These are phyloP conservation scores for Caenorhabditis parvicauda DNA, from an alignment of 2,888 invertebrate species.

Conservation along the genomic window DNA sequence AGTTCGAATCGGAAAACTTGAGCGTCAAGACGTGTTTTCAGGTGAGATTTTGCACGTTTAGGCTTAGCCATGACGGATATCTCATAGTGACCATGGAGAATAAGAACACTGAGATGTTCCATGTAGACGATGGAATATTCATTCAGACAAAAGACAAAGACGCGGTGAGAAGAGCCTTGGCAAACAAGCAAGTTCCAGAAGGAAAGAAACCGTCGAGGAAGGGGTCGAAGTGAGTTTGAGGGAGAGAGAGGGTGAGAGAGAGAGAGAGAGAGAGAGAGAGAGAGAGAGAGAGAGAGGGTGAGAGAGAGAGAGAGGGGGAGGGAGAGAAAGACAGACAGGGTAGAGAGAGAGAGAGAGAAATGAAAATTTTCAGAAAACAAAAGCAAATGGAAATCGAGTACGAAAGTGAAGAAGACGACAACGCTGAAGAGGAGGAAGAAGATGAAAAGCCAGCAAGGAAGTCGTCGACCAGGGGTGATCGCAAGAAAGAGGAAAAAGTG, in stretches of 20 bases:
- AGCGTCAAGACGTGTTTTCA: conserved; percentile 48
- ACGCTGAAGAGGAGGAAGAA: no score
- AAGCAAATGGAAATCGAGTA: conserved; percentile 29
- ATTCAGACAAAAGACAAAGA: conserved; percentile 47
- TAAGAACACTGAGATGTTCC: no score
- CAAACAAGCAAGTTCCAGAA: conserved; percentile 40
- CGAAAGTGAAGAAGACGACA: conserved; percentile 36
- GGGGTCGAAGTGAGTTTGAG: conserved; percentile 8
- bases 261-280: neutral
- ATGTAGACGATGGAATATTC: no score
- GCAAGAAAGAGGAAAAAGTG: conserved; percentile 17
- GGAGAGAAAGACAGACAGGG: neutral
- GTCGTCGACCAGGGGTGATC: conserved; percentile 5
- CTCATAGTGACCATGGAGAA: no score
- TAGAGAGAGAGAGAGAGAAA: neutral
- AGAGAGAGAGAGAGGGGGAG: conserved; percentile 22
- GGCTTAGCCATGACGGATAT: no score
- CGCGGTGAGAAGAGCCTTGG: conserved; percentile 48
- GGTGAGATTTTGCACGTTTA: no score
- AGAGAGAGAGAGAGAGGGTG: neutral
- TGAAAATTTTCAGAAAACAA: conserved; percentile 13
- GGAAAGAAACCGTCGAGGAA: conserved; percentile 8
- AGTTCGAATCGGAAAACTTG: conserved; percentile 49
- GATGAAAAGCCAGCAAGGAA: conserved; percentile 14
- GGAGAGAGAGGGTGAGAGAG: conserved; percentile 1